Percentiles rank a stretch among this genome's conserved stretches.
phyloP scores from a whole-genome alignment of 2,797 vertebrate species.

The Tragopan temminckii region DNA sequence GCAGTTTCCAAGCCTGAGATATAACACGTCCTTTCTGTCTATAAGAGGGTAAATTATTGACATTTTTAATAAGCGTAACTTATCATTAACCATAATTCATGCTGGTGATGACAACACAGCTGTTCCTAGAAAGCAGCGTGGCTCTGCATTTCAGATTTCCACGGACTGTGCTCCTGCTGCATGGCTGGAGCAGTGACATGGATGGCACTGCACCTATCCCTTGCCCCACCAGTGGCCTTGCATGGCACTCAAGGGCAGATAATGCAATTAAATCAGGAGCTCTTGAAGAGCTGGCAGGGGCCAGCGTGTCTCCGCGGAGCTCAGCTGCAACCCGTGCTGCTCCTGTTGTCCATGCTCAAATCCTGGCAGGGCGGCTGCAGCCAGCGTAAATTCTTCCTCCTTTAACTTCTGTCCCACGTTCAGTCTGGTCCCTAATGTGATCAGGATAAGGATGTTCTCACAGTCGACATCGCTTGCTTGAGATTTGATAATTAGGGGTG shows the following conservation, averaged over 20 bases:
- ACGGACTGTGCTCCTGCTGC: accelerated
- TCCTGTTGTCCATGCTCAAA: not conserved
- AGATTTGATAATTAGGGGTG: not conserved
- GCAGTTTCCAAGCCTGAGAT: not conserved
- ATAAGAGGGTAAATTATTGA: conserved; percentile 24
- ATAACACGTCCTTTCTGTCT: not conserved
- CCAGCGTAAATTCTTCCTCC: not conserved
- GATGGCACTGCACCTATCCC: not conserved
- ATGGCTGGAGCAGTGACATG: accelerated
- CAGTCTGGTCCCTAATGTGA: not conserved
- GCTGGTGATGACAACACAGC: not conserved
- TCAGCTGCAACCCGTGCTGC: not conserved
- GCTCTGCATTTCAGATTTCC: conserved; percentile 2
- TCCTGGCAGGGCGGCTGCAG: not conserved
- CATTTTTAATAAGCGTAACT: conserved; percentile 30
- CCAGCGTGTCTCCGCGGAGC: accelerated
- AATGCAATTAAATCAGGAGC: not conserved
- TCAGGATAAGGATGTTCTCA: not conserved
- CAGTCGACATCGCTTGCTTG: not conserved
- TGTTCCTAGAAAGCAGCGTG: conserved; percentile 39
- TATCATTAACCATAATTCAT: conserved; percentile 27
- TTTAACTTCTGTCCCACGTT: not conserved
- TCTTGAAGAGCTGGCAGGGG: not conserved
- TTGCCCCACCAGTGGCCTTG: not conserved
- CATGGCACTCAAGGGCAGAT: not conserved